Conservation (phyloP, 2,113 vertebrate species). For the Triplophysa dalaica region DNA sequence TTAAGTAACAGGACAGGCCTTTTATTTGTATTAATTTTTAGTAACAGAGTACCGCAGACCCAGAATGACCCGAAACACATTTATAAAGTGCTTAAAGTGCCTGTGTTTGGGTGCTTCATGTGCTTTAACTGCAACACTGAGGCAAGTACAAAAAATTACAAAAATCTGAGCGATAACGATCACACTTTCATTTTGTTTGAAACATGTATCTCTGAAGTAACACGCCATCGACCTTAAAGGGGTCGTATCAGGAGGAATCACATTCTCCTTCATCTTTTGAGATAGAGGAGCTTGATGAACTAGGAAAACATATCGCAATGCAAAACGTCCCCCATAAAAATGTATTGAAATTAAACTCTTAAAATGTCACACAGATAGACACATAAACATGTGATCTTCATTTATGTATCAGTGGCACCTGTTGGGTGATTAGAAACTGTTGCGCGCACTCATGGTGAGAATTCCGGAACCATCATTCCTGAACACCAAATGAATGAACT, state of each 20-base stretch:
- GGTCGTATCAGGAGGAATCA: slow-evolving; percentile 18
- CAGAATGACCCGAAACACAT: too few species aligned
- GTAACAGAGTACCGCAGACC: too few species aligned
- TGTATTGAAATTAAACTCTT: not conserved
- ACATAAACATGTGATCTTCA: not conserved
- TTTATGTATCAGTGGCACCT: not conserved
- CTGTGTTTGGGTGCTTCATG: not conserved
- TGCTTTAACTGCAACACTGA: not conserved
- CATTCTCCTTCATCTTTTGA: not conserved
- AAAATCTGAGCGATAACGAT: slow-evolving; percentile 14
- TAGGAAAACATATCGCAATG: not conserved
- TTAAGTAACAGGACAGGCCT: too few species aligned
- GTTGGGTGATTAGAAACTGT: not conserved
- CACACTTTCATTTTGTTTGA: slow-evolving; percentile 29
- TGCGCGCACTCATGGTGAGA: not conserved
- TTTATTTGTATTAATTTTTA: too few species aligned
- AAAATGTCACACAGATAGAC: not conserved
- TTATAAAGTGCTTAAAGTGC: not conserved
- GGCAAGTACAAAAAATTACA: too few species aligned
- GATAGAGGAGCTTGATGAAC: slow-evolving; percentile 1
- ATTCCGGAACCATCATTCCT: not conserved
- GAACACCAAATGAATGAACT: not conserved
- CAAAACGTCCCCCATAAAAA: not conserved
- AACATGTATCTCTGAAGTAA: slow-evolving; percentile 34
- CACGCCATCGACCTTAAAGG: slow-evolving; percentile 25